Evolutionary conservation across 2,888 invertebrate genomes (phyloP).

Genomic region (Microctonus brassicae): DNA sequence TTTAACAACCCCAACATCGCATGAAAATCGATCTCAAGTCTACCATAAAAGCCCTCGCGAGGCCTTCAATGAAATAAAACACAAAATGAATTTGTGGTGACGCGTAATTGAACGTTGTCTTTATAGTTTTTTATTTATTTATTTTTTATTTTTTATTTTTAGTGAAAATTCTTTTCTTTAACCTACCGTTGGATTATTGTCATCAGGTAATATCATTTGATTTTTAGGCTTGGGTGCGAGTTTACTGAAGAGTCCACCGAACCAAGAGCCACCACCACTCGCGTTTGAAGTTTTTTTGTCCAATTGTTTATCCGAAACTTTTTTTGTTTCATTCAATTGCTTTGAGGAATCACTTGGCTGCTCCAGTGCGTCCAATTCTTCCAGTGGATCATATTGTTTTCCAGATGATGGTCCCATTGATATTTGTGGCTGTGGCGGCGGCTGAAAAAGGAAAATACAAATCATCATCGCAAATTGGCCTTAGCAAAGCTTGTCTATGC

Average conservation of each 20-base stretch:
- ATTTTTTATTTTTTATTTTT: not conserved
- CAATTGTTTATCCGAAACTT: slow-evolving; percentile 54
- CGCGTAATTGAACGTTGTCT: slow-evolving; percentile 9
- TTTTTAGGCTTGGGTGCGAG: slow-evolving; percentile 87
- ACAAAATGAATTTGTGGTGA: slow-evolving; percentile 37
- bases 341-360: slow-evolving; percentile 50
- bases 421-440: slow-evolving; percentile 60
- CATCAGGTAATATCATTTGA: slow-evolving; percentile 96
- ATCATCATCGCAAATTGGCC: slow-evolving; percentile 62
- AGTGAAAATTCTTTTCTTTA: slow-evolving; percentile 21
- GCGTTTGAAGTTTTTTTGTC: slow-evolving; percentile 65
- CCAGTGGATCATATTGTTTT: slow-evolving; percentile 67
- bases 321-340: slow-evolving; percentile 45
- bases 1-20: slow-evolving; percentile 48
- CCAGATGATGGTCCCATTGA: slow-evolving; percentile 62
- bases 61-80: slow-evolving; percentile 63
- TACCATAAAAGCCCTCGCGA: slow-evolving; percentile 63
- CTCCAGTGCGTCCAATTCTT: slow-evolving; percentile 66
- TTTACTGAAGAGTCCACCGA: slow-evolving; percentile 89
- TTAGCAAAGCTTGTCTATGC: slow-evolving; percentile 61
- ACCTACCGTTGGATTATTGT: slow-evolving; percentile 89
- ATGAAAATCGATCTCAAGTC: slow-evolving; percentile 50
- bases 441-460: slow-evolving; percentile 62
- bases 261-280: slow-evolving; percentile 77
- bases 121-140: no score